Percentiles rank a stretch among this genome's conserved stretches.
phyloP scores from a whole-genome alignment of 2,888 invertebrate species.

The Vesta saturnalis region DNA sequence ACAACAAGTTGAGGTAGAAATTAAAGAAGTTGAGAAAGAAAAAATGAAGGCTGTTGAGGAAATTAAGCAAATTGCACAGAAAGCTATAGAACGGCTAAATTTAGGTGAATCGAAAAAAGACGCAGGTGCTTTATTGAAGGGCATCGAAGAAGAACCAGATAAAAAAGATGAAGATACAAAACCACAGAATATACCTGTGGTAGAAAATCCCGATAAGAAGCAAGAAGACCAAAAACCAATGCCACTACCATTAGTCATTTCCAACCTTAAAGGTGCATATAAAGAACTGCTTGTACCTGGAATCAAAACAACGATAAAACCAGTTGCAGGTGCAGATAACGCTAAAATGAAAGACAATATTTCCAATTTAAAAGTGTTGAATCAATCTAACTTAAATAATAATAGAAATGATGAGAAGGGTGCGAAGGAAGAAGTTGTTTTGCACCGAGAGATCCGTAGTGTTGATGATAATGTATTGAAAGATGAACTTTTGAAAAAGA shows the following conservation, averaged over 20 bases:
- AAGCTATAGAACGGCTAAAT: constrained; percentile 57
- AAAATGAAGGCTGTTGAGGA: constrained; percentile 56
- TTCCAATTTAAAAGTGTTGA: neutral
- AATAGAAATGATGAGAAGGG: neutral
- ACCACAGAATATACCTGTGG: too few species aligned
- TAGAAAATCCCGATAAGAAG: neutral
- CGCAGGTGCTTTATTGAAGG: too few species aligned
- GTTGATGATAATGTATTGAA: neutral
- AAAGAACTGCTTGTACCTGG: neutral
- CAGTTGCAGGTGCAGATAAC: neutral
- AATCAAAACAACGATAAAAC: neutral
- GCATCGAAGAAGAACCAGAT: neutral
- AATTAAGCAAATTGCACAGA: constrained; percentile 57
- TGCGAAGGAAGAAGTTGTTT: constrained; percentile 14
- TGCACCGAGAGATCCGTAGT: constrained; percentile 25
- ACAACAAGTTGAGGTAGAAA: constrained; percentile 59
- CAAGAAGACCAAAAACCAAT: neutral
- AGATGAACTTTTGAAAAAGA: neutral
- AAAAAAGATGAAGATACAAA: neutral
- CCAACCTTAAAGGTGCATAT: too few species aligned
- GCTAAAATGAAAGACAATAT: neutral
- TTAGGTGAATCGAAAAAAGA: constrained; percentile 25
- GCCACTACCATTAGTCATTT: neutral
- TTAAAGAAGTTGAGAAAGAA: constrained; percentile 43
- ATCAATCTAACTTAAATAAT: neutral